These are phyloP conservation scores for Amaurobius ferox DNA, from an alignment of 2,888 invertebrate genomes.

Conservation along the genomic window DNA sequence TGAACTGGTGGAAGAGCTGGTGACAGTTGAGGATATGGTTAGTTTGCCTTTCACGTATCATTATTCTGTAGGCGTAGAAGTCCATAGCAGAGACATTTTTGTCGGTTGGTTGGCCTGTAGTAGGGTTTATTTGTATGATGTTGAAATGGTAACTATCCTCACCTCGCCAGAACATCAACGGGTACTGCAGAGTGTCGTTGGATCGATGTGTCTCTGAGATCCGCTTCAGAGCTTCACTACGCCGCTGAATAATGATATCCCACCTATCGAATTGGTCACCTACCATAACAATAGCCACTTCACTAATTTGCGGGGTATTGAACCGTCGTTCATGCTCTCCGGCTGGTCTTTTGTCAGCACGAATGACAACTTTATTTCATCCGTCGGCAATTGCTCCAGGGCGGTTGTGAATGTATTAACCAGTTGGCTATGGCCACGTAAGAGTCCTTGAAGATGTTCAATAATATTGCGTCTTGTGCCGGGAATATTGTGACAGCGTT, in stretches of 20 bases:
- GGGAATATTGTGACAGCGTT: conserved; percentile 11
- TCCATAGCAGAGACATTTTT: neutral
- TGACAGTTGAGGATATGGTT: conserved; percentile 24
- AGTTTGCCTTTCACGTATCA: neutral
- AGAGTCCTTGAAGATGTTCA: neutral
- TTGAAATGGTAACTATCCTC: no score
- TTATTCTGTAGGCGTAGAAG: conserved; percentile 24
- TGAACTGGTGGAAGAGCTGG: conserved; percentile 74
- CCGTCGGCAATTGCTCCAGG: conserved; percentile 55
- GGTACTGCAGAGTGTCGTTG: conserved; percentile 74
- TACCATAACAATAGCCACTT: conserved; percentile 73
- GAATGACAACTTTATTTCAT: conserved; percentile 54
- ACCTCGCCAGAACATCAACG: conserved; percentile 72
- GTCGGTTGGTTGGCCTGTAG: neutral
- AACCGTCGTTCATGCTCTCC: conserved; percentile 54
- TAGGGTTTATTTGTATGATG: no score
- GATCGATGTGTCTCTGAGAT: no score
- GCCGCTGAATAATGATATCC: conserved; percentile 69
- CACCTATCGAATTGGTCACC: conserved; percentile 44
- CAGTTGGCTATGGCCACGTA: neutral
- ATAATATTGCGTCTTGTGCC: neutral
- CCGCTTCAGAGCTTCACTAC: conserved; percentile 7
- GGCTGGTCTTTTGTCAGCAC: conserved; percentile 43
- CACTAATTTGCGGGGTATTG: conserved; percentile 71
- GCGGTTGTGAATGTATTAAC: conserved; percentile 37